Evolutionary conservation across 2,888 invertebrate species (phyloP).

Genomic region (Lycocerus yunnanus): DNA sequence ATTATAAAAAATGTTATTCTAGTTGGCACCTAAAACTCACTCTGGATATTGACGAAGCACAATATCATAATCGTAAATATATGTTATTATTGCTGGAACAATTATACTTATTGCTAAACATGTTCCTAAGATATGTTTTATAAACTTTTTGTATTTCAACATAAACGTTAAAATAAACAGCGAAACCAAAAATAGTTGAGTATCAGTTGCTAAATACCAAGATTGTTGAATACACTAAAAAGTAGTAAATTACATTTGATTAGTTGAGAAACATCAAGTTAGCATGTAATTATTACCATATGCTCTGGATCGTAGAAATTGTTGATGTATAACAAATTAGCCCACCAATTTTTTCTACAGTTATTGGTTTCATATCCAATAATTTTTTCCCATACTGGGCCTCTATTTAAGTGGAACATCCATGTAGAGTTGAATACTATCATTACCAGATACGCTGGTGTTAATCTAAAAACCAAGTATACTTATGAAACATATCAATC

Average conservation of each 20-base stretch:
- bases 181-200: slow-evolving; percentile 46
- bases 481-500: no score
- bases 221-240: slow-evolving; percentile 48
- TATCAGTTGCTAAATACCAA: slow-evolving; percentile 49
- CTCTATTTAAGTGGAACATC: slow-evolving; percentile 38
- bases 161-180: slow-evolving; percentile 41
- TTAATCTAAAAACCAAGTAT: slow-evolving; percentile 39
- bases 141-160: slow-evolving; percentile 35
- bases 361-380: slow-evolving; percentile 39
- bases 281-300: slow-evolving; percentile 35
- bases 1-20: slow-evolving; percentile 1
- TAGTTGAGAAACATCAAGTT: no score
- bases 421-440: slow-evolving; percentile 39
- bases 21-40: slow-evolving; percentile 30
- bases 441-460: slow-evolving; percentile 37
- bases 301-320: slow-evolving; percentile 36
- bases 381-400: slow-evolving; percentile 42
- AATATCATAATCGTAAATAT: slow-evolving; percentile 42
- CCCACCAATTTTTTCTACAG: slow-evolving; percentile 44
- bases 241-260: neutral
- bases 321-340: slow-evolving; percentile 42
- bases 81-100: slow-evolving; percentile 42
- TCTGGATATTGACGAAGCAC: slow-evolving; percentile 39
- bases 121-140: slow-evolving; percentile 27
- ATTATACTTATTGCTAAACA: slow-evolving; percentile 37